Percentiles rank a stretch among this genome's conserved stretches.
These are phyloP conservation scores for Rhynchophorus ferrugineus DNA, from an alignment of 1,140 invertebrate species.

Conservation along the genomic window DNA sequence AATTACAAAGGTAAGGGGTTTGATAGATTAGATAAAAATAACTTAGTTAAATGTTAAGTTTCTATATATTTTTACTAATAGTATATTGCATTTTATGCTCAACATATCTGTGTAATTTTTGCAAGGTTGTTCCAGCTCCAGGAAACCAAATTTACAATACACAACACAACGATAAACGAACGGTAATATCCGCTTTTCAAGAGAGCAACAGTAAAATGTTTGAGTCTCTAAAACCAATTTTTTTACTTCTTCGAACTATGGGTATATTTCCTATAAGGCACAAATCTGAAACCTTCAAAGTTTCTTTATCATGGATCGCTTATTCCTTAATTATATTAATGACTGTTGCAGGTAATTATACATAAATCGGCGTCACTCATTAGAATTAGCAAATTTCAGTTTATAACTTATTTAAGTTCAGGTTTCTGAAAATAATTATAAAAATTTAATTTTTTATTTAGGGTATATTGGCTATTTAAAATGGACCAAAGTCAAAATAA, in stretches of 20 bases:
- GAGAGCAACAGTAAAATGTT: slow-evolving; percentile 10
- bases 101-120: neutral
- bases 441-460: no score
- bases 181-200: slow-evolving; percentile 15
- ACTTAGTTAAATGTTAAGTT: neutral
- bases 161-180: slow-evolving; percentile 2
- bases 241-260: slow-evolving; percentile 47
- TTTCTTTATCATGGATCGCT: slow-evolving; percentile 45
- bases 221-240: slow-evolving; percentile 46
- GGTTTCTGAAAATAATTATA: no score
- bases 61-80: neutral
- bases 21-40: neutral
- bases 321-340: slow-evolving; percentile 51
- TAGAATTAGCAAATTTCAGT: slow-evolving; percentile 1
- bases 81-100: neutral
- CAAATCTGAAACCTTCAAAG: slow-evolving; percentile 41
- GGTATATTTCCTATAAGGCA: slow-evolving; percentile 52
- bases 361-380: neutral
- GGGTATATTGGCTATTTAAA: slow-evolving; percentile 51
- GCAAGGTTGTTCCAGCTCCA: slow-evolving; percentile 2
- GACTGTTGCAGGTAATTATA: slow-evolving; percentile 26
- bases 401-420: neutral
- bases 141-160: slow-evolving; percentile 7
- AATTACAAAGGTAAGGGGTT: slow-evolving; percentile 14
- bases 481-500: slow-evolving; percentile 50